Evolutionary conservation across 2,888 invertebrate species (phyloP).

Genomic region (Mimas tiliae): DNA sequence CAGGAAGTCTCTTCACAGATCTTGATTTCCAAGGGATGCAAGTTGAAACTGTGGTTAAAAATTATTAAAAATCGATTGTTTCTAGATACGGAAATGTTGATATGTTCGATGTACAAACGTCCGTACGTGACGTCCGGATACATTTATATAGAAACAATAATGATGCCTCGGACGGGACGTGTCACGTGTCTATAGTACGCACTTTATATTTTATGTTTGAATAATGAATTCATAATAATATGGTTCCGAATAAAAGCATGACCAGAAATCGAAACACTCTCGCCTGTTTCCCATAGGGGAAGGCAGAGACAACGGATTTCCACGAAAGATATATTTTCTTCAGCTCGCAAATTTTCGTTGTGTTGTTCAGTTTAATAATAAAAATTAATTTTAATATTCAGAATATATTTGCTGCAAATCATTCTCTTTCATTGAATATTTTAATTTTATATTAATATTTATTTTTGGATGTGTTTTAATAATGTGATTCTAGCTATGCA

Average conservation of each 20-base stretch:
- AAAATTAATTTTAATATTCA: neutral
- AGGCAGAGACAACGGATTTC: too few species aligned
- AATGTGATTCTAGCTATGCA: neutral
- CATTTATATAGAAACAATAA: neutral
- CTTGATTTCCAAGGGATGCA: neutral
- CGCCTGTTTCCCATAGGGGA: too few species aligned
- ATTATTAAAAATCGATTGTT: neutral
- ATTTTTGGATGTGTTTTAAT: slow-evolving; percentile 4
- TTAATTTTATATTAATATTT: neutral
- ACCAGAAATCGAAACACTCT: neutral
- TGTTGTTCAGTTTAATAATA: neutral
- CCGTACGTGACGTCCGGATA: neutral
- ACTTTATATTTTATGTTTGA: neutral
- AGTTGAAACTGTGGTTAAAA: neutral
- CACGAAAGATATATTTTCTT: neutral
- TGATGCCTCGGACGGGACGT: slow-evolving; percentile 1
- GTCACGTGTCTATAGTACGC: neutral
- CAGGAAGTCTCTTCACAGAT: neutral
- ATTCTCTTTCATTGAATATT: neutral
- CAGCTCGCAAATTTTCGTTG: neutral
- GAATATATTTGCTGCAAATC: neutral
- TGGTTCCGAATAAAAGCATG: neutral
- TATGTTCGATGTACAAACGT: neutral
- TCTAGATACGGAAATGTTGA: neutral
- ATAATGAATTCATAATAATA: neutral